These are phyloP conservation scores for Gila orcuttii DNA, from an alignment of 2,113 vertebrate species.

Conservation along the genomic window DNA sequence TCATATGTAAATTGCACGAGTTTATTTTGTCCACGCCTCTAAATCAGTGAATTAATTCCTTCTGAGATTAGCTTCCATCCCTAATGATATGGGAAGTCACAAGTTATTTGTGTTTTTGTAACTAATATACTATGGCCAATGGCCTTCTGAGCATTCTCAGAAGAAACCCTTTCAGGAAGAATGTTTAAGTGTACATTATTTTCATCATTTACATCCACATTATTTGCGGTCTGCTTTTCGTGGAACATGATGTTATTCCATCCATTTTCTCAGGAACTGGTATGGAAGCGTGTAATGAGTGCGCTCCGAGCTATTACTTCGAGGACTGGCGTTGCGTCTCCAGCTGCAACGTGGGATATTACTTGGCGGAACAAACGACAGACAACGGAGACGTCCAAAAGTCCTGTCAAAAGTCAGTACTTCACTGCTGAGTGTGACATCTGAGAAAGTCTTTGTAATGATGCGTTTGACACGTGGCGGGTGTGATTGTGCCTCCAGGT, in stretches of 20 bases:
- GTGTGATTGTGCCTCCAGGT: constrained; percentile 72
- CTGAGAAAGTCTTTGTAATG: not conserved
- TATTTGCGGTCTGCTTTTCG: not conserved
- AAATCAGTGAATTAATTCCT: no score
- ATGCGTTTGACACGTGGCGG: not conserved
- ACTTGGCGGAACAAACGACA: constrained; percentile 81
- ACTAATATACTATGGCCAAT: not conserved
- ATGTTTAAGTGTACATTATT: not conserved
- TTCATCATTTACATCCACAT: no score
- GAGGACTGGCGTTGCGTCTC: constrained; percentile 93
- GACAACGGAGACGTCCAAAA: constrained; percentile 81
- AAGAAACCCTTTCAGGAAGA: not conserved
- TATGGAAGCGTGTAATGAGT: constrained; percentile 88
- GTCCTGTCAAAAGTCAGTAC: constrained; percentile 89
- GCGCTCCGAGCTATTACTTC: constrained; percentile 86
- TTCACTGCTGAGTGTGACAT: constrained; percentile 15
- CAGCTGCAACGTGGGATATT: constrained; percentile 86
- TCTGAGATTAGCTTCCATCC: not conserved
- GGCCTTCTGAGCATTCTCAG: not conserved
- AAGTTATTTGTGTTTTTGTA: not conserved
- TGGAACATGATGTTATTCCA: not conserved
- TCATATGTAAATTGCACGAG: no score
- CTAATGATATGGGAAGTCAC: not conserved
- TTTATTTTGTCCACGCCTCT: no score
- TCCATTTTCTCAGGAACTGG: constrained; percentile 81